A percentile compares a stretch with the other conserved stretches of the same genome.
Conservation (phyloP, 2,113 vertebrate species). For the Struthio camelus region DNA sequence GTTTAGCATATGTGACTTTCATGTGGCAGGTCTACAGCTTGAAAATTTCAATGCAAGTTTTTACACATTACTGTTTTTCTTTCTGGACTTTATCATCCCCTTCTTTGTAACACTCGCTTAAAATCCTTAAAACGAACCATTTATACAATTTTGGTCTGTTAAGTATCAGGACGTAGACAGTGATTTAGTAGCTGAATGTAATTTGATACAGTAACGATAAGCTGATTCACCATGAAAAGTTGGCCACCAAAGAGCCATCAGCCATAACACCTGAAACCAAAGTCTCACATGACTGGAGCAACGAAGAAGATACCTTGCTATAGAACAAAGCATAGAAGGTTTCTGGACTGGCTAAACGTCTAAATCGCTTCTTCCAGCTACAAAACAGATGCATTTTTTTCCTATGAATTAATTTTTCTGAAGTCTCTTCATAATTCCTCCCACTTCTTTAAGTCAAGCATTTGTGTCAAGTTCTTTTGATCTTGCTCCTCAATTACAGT, state of each 20-base stretch:
- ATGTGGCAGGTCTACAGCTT: neutral
- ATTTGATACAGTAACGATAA: neutral
- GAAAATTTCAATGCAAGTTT: neutral
- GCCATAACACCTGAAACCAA: neutral
- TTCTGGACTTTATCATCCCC: neutral
- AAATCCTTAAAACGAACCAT: neutral
- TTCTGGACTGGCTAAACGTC: neutral
- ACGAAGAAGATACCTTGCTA: neutral
- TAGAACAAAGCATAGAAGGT: neutral
- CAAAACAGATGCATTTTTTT: neutral
- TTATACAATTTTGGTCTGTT: neutral
- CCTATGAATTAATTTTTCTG: neutral
- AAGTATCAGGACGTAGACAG: neutral
- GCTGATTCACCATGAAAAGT: neutral
- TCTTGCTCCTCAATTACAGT: constrained; percentile 27
- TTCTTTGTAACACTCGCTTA: neutral
- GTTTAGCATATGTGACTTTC: neutral
- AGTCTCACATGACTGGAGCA: neutral
- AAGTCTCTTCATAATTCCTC: neutral
- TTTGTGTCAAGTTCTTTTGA: constrained; percentile 41
- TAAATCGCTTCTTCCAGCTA: neutral
- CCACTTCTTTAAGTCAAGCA: constrained; percentile 2
- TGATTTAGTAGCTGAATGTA: neutral
- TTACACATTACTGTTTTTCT: fast-evolving
- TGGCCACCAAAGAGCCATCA: neutral